Percentiles rank a stretch among this genome's conserved stretches.
Evolutionary conservation across 2,797 vertebrate species (phyloP).

Genomic region (Diglossa cyanea): DNA sequence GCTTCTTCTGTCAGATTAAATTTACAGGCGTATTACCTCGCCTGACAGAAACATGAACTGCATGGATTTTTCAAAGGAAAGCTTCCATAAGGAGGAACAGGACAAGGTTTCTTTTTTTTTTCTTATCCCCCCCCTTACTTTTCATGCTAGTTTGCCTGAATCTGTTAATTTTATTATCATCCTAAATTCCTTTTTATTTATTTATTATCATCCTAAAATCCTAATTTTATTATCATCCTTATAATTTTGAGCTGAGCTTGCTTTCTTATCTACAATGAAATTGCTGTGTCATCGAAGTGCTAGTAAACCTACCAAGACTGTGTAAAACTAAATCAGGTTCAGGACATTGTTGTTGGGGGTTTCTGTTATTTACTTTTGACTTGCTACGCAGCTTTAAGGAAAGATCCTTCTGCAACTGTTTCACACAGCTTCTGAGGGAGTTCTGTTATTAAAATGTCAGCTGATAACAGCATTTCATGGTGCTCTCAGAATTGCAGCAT

Average conservation of each 20-base stretch:
- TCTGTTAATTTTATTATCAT: constrained; percentile 25
- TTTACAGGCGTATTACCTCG: constrained; percentile 40
- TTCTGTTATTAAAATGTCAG: neutral
- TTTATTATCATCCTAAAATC: neutral
- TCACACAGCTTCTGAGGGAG: neutral
- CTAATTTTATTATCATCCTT: neutral
- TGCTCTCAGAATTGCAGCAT: neutral
- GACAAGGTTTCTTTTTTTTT: neutral
- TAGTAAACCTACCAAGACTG: neutral
- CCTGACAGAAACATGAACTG: constrained; percentile 45
- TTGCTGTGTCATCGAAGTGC: neutral
- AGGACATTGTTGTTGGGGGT: neutral
- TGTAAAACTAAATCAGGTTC: neutral
- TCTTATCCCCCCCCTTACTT: neutral
- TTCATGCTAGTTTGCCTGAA: neutral
- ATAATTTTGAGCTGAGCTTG: neutral
- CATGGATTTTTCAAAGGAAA: constrained; percentile 53
- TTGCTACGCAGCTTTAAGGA: neutral
- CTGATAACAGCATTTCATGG: neutral
- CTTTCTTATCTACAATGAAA: neutral
- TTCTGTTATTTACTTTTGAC: neutral
- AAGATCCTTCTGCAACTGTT: neutral
- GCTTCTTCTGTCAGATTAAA: constrained; percentile 54
- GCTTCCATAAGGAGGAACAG: neutral
- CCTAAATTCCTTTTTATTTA: too few relatives aligned